Conservation (phyloP, 2,113 vertebrate species). For the Bujurquina vittata region DNA sequence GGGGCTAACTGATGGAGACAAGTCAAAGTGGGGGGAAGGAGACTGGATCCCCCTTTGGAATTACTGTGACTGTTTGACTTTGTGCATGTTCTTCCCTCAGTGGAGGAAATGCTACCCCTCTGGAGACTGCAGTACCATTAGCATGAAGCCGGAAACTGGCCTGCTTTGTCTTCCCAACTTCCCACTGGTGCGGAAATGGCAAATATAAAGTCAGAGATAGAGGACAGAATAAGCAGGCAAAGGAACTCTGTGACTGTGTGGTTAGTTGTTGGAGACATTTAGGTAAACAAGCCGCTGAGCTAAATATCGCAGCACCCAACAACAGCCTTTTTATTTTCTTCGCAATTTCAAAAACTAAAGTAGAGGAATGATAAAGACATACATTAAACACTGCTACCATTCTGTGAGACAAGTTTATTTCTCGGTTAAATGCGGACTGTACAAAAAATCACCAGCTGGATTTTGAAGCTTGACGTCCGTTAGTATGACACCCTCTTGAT, state of each 20-base stretch:
- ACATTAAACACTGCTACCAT: neutral
- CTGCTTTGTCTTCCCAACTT: conserved; percentile 46
- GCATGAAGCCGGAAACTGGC: conserved; percentile 51
- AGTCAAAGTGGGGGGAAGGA: conserved; percentile 67
- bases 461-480: neutral
- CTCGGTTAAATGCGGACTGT: neutral
- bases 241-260: conserved; percentile 5
- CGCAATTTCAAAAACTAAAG: neutral
- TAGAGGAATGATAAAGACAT: neutral
- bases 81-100: conserved; percentile 31
- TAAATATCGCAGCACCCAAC: neutral
- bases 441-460: neutral
- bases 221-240: neutral
- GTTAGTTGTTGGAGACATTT: conserved; percentile 15
- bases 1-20: conserved; percentile 74
- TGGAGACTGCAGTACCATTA: conserved; percentile 64
- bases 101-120: conserved; percentile 66
- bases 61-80: conserved; percentile 15
- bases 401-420: neutral
- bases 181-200: conserved; percentile 45
- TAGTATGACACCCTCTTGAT: neutral
- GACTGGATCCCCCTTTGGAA: conserved; percentile 52
- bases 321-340: neutral
- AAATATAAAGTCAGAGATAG: conserved; percentile 6
- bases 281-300: neutral